Evolutionary conservation across 2,113 vertebrate species (phyloP).

Genomic region (Microtus ochrogaster): DNA sequence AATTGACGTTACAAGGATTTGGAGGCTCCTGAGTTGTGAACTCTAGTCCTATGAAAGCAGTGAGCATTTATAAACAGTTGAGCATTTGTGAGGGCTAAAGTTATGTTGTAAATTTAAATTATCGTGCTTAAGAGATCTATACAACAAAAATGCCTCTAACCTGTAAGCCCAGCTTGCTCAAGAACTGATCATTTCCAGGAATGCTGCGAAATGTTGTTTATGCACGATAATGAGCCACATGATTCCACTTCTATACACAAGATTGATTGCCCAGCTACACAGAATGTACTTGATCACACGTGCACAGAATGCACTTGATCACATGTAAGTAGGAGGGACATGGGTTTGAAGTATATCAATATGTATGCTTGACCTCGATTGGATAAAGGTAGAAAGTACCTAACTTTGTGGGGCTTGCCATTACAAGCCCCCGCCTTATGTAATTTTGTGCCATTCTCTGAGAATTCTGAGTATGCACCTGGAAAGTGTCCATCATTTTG

Average conservation of each 20-base stretch:
- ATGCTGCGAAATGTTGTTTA: too few relatives aligned
- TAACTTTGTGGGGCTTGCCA: too few relatives aligned
- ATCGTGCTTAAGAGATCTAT: background rate
- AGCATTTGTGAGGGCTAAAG: background rate
- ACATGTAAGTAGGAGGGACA: background rate
- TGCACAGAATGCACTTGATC: background rate
- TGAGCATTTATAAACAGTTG: background rate
- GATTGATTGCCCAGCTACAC: background rate
- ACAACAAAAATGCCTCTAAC: background rate
- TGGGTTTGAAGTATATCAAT: background rate
- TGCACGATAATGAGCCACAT: background rate
- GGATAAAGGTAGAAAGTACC: background rate
- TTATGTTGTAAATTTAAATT: background rate
- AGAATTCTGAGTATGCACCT: background rate
- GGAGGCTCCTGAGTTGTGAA: too few relatives aligned
- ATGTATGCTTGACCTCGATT: background rate
- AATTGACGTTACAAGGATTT: background rate
- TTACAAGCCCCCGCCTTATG: background rate
- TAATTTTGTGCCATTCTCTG: background rate
- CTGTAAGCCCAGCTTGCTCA: background rate
- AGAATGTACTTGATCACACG: background rate
- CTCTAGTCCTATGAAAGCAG: background rate
- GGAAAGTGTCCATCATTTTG: background rate
- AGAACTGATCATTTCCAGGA: background rate
- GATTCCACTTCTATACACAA: background rate